These are phyloP conservation scores for Venustaconcha ellipsiformis DNA, from an alignment of 1,140 invertebrate species.

Conservation along the genomic window DNA sequence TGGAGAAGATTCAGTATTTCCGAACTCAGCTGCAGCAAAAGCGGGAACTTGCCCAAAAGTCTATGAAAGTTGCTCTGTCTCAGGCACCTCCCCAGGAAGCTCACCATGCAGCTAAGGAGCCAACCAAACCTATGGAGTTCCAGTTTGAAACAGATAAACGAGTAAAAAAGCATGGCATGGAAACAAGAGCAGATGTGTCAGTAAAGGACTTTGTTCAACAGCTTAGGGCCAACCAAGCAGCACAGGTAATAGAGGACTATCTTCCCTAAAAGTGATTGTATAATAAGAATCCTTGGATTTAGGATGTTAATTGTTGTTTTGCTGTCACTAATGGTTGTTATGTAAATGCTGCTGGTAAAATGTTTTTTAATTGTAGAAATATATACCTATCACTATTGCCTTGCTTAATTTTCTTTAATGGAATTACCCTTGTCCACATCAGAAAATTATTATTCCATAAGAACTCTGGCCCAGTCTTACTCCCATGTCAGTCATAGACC, in stretches of 20 bases:
- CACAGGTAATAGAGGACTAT: conserved; percentile 3
- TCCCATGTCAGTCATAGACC: no score
- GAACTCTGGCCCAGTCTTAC: no score
- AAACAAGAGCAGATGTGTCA: conserved; percentile 29
- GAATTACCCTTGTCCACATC: no score
- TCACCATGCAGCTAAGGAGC: conserved; percentile 28
- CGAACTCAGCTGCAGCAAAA: conserved; percentile 52
- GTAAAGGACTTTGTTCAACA: conserved; percentile 49
- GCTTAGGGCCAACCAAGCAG: conserved; percentile 35
- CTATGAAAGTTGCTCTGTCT: conserved; percentile 43
- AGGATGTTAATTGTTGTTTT: no score
- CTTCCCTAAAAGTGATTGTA: no score
- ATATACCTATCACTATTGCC: no score
- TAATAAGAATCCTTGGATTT: no score
- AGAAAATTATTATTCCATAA: no score
- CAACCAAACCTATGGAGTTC: conserved; percentile 54
- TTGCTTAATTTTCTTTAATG: no score
- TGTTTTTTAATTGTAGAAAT: no score
- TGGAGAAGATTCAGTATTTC: conserved; percentile 55
- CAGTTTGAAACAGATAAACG: conserved; percentile 59
- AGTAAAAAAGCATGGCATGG: conserved; percentile 45
- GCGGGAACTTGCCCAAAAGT: conserved; percentile 50
- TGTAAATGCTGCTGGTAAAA: no score
- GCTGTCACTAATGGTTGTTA: no score
- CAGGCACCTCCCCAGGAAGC: conserved; percentile 32